Evolutionary conservation across 2,888 invertebrate genomes (phyloP).

Genomic region (Carpatolechia fugitivella): DNA sequence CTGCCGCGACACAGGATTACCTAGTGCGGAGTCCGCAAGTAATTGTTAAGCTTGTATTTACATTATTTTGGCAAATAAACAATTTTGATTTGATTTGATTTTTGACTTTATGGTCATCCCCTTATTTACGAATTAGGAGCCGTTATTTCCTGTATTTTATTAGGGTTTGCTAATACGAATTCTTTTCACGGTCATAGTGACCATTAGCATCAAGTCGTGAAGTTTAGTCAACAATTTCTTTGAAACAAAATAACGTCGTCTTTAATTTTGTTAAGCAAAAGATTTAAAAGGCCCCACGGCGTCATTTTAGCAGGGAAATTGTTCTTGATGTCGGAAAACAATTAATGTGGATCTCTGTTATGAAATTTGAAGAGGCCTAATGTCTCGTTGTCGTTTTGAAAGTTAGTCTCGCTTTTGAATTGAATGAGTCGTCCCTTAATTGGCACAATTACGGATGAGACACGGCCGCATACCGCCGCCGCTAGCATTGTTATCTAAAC

Average conservation of each 20-base stretch:
- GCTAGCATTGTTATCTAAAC: slow-evolving; percentile 16
- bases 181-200: too few relatives aligned
- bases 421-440: slow-evolving; percentile 61
- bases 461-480: slow-evolving; percentile 49
- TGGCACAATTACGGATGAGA: slow-evolving; percentile 59
- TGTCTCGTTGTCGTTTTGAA: slow-evolving; percentile 24
- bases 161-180: too few relatives aligned
- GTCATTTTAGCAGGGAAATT: background rate
- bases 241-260: too few relatives aligned
- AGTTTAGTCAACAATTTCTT: background rate
- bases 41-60: too few relatives aligned
- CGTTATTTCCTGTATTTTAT: too few relatives aligned
- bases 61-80: too few relatives aligned
- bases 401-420: slow-evolving; percentile 50
- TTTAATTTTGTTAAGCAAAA: background rate
- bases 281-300: background rate
- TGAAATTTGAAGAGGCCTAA: slow-evolving; percentile 15
- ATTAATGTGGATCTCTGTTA: background rate
- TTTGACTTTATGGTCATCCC: too few relatives aligned
- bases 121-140: too few relatives aligned
- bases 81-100: too few relatives aligned
- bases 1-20: too few relatives aligned
- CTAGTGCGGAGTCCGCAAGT: too few relatives aligned
- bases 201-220: too few relatives aligned
- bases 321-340: background rate